Conservation (phyloP, 2,888 invertebrate genomes). For the Lamellibrachia satsuma region DNA sequence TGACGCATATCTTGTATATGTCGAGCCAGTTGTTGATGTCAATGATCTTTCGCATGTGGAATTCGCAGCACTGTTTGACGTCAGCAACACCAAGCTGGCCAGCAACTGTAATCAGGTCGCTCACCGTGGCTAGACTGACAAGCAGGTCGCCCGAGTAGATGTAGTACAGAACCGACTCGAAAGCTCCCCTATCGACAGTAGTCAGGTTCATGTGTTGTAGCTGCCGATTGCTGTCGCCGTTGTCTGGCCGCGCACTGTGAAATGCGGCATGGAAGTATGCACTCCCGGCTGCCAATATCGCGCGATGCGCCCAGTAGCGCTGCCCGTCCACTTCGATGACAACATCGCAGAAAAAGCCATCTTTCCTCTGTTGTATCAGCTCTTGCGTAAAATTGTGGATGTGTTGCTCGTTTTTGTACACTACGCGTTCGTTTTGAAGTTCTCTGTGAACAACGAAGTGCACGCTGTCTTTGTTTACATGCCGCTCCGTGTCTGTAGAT, state of each 20-base stretch:
- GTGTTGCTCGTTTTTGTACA: background rate
- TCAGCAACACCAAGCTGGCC: slow-evolving; percentile 18
- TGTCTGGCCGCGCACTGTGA: background rate
- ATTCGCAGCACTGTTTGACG: slow-evolving; percentile 17
- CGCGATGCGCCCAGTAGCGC: slow-evolving; percentile 27
- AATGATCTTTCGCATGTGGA: background rate
- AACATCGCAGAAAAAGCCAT: background rate
- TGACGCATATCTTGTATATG: background rate
- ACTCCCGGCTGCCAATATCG: slow-evolving; percentile 29
- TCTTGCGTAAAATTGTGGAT: background rate
- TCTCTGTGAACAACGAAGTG: background rate
- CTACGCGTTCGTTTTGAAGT: background rate
- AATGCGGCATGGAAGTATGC: slow-evolving; percentile 20
- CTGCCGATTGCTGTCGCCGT: background rate
- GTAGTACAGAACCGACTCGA: slow-evolving; percentile 27
- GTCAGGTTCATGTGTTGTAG: background rate
- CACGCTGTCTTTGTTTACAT: slow-evolving; percentile 13
- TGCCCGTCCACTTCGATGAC: slow-evolving; percentile 5
- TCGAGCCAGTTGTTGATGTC: slow-evolving; percentile 13
- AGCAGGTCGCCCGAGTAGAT: slow-evolving; percentile 26
- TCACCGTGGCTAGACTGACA: slow-evolving; percentile 19
- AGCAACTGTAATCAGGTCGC: slow-evolving; percentile 20
- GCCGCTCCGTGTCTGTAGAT: background rate
- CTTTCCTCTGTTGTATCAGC: slow-evolving; percentile 1
- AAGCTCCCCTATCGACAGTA: background rate